These are phyloP conservation scores for Papilio helenus DNA, from an alignment of 1,140 invertebrate species.

Conservation along the genomic window DNA sequence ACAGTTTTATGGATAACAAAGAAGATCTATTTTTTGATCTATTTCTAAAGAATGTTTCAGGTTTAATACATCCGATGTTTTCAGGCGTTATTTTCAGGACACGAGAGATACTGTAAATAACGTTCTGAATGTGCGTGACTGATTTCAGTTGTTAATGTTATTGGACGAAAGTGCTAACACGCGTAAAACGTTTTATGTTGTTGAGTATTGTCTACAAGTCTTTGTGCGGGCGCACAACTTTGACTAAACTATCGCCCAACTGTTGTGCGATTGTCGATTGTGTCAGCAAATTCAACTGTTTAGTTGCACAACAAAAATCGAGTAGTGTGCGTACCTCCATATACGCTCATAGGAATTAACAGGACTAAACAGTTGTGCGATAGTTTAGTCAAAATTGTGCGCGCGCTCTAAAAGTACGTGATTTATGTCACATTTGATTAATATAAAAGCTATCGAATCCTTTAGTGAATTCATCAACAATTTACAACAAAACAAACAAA, in stretches of 20 bases:
- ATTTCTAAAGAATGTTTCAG: not conserved
- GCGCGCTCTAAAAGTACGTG: no score
- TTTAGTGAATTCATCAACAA: no score
- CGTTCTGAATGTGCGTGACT: slow-evolving; percentile 3
- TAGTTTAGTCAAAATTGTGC: not conserved
- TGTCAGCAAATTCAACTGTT: no score
- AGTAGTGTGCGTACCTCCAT: no score
- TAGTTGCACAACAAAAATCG: no score
- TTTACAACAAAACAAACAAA: no score
- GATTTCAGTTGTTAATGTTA: slow-evolving; percentile 11
- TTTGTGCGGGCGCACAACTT: no score
- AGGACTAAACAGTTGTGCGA: not conserved
- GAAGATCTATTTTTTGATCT: not conserved
- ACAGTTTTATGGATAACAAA: not conserved
- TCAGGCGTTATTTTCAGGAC: slow-evolving; percentile 5
- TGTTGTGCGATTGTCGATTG: no score
- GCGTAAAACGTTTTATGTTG: not conserved
- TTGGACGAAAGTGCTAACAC: not conserved
- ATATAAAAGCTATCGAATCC: no score
- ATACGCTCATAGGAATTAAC: no score
- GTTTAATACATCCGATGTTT: slow-evolving; percentile 9
- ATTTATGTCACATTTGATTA: no score
- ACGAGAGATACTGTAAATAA: not conserved
- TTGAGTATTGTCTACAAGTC: not conserved
- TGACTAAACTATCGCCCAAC: no score